Percentiles rank a stretch among this genome's conserved stretches.
phyloP scores from a whole-genome alignment of 2,797 vertebrate genomes.

The Etheostoma perlongum region DNA sequence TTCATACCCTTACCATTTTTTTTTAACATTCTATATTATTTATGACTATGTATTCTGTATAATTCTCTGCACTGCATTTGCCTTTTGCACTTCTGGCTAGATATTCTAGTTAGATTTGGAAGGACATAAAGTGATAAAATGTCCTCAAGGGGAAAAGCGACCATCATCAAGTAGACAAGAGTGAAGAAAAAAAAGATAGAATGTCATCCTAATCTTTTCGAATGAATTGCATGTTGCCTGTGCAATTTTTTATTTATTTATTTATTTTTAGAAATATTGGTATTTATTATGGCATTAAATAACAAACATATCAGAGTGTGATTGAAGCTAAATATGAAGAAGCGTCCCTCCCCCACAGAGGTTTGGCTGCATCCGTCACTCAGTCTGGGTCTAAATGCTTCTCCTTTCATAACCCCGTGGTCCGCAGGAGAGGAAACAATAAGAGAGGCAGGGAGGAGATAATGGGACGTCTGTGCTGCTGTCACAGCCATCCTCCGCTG shows the following conservation, averaged over 20 bases:
- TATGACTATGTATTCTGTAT: not conserved
- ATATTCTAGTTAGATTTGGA: not conserved
- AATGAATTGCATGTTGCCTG: not conserved
- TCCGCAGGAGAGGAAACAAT: constrained; percentile 75
- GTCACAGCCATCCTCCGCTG: not conserved
- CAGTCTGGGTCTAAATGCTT: constrained; percentile 80
- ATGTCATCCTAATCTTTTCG: not conserved
- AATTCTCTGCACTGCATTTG: not conserved
- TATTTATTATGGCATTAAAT: not conserved
- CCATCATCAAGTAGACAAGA: not conserved
- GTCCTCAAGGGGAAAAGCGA: not conserved
- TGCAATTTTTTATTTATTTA: not conserved
- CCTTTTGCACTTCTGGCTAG: not conserved
- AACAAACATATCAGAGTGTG: constrained; percentile 20
- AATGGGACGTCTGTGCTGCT: constrained; percentile 38
- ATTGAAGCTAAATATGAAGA: constrained; percentile 11
- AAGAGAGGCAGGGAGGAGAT: constrained; percentile 33
- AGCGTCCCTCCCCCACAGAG: constrained; percentile 9
- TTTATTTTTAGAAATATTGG: not conserved
- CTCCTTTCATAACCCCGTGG: constrained; percentile 79
- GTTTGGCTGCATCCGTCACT: constrained; percentile 48
- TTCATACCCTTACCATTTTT: not conserved
- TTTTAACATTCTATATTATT: not conserved
- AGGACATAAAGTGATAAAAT: not conserved
- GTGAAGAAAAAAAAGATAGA: not conserved